Evolutionary conservation across 1,140 invertebrate species (phyloP), one percentile per base, ranked within the genome.

Genomic region (Dolichoris vasculosae): DNA sequence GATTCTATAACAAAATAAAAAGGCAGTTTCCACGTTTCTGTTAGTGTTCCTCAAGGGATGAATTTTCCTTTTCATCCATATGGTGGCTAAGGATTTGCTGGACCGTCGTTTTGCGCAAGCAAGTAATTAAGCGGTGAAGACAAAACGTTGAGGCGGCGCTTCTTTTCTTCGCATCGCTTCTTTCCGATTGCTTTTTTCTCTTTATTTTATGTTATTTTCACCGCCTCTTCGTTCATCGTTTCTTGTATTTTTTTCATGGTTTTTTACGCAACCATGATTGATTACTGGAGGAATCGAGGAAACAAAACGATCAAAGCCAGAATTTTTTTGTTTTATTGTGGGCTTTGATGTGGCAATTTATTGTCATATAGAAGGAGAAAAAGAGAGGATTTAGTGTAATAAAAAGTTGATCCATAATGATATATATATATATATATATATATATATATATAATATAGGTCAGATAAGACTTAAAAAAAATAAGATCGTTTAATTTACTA

Each of bases 241-340:
- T 59, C 23, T 17, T 63, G 43, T 40, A 15, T 84, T 84, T 77
- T 71, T 79, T 79, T 51, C 35, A 30, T 40, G 32, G 30, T 30
- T 80, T 85, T 83, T 76, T 64, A 32, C 51, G 43, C n/a, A 32
- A 46, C 51, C 23, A n/a, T 85, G 84, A 85, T 81, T 81, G 84
- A 85, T 85, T 75, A 75, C 77, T 59, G 32, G 43, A 20, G 23
- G 67, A 80, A 79, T 85, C 48, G 35, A 80, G 51, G 20, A 85
- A 80, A 85, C 78, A 35, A n/a, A 75, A 38, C 51, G 69, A 38
- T 46, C 20, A 6, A 20, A 76, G 11, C 43, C 46, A 51, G 1
- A 55, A 30, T 23, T 82, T 38, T 30, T 82, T 51, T 80, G 63
- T 77, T 43, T 26, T 51, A 1, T 0, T 30, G 51, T 51, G 17